These are phyloP conservation scores for Cherax destructor DNA, from an alignment of 1,140 invertebrate species.

Conservation along the genomic window DNA sequence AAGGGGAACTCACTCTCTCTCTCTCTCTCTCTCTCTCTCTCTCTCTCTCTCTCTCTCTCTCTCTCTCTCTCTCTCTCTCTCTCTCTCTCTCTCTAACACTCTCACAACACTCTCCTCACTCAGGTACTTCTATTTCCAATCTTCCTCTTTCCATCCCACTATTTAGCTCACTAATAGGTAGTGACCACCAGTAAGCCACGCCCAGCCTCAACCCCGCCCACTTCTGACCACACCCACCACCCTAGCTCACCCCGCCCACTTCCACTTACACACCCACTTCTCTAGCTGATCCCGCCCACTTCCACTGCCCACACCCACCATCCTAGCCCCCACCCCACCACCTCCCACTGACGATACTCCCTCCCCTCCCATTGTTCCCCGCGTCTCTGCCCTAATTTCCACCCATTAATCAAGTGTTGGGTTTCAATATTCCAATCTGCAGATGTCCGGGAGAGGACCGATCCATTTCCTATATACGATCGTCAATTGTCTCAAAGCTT, in stretches of 20 bases:
- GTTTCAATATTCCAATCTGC: not conserved
- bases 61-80: not conserved
- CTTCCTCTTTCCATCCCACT: not conserved
- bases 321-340: not conserved
- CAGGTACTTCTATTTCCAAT: not conserved
- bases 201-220: not conserved
- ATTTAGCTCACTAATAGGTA: not conserved
- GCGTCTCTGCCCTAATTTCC: not conserved
- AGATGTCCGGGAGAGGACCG: not conserved
- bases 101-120: not conserved
- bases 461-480: too few species aligned
- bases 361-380: not conserved
- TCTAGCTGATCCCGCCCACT: too few species aligned
- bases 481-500: too few species aligned
- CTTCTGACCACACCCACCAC: conserved; percentile 2
- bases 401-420: not conserved
- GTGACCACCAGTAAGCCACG: not conserved
- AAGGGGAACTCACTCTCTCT: not conserved
- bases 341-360: not conserved
- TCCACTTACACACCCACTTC: too few species aligned
- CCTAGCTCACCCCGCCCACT: not conserved
- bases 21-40: conserved; percentile 4
- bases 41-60: conserved; percentile 7
- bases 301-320: too few species aligned
- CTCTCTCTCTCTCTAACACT: not conserved